Conservation (phyloP, 2,797 vertebrate genomes). For the Valencia hispanica region DNA sequence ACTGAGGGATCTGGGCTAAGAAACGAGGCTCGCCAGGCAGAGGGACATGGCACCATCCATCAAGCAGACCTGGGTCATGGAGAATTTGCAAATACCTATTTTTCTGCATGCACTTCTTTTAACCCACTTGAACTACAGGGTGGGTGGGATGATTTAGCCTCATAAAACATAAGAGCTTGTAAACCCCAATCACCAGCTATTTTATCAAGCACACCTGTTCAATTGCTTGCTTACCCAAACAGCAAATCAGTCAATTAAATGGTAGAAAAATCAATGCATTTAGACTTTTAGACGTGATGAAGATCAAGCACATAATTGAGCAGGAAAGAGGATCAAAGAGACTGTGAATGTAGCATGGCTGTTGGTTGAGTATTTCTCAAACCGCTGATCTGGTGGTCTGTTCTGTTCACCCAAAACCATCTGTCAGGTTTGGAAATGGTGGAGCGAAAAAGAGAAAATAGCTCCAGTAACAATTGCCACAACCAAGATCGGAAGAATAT, state of each 20-base stretch:
- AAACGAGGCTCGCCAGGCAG: constrained; percentile 21
- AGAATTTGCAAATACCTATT: constrained; percentile 47
- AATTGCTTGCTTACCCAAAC: background rate
- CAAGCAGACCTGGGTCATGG: constrained; percentile 45
- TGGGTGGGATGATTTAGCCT: constrained; percentile 24
- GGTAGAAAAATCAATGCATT: background rate
- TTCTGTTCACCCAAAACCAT: background rate
- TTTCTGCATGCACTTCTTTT: constrained; percentile 46
- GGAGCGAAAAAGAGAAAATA: background rate
- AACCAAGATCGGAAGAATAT: background rate
- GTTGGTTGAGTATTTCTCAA: background rate
- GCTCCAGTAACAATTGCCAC: background rate
- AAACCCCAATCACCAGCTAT: constrained; percentile 3
- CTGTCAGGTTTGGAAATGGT: background rate
- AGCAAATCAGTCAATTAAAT: background rate
- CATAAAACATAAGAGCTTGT: constrained; percentile 10
- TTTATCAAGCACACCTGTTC: background rate
- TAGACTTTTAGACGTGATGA: background rate
- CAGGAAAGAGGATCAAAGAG: no score
- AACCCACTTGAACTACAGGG: constrained; percentile 40
- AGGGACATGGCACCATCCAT: constrained; percentile 56
- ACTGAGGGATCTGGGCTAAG: constrained; percentile 52
- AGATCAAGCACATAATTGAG: no score
- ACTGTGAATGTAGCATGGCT: background rate
- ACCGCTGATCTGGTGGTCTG: background rate